Conservation (phyloP, 2,113 vertebrate genomes). For the Elanus axillaris region DNA sequence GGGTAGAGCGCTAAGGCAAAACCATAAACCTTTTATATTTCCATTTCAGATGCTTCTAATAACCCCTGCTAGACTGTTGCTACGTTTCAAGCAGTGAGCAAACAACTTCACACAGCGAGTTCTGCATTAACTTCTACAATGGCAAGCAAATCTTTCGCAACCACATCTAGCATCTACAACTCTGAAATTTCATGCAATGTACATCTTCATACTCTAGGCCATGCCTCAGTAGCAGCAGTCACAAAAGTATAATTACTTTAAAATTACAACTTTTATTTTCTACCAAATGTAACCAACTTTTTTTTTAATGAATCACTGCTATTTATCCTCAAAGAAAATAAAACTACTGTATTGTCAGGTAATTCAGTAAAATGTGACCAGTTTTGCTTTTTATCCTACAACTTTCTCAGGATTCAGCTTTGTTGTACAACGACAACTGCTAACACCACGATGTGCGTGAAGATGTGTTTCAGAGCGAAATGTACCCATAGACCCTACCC, state of each 20-base stretch:
- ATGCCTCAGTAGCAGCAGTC: background rate
- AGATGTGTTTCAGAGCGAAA: background rate
- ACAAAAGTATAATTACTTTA: background rate
- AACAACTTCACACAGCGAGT: background rate
- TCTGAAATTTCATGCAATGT: background rate
- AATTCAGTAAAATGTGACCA: background rate
- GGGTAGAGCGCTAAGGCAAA: background rate
- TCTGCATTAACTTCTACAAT: background rate
- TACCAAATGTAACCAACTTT: background rate
- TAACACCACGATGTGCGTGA: accelerated
- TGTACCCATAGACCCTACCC: background rate
- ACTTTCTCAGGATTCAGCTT: background rate
- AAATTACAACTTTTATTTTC: background rate
- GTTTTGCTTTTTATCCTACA: background rate
- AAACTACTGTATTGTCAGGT: background rate
- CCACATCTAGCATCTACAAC: background rate
- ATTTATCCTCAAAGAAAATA: background rate
- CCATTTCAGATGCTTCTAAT: background rate
- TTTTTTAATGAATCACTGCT: background rate
- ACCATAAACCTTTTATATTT: background rate
- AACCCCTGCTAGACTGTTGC: background rate
- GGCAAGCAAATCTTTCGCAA: background rate
- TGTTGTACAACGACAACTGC: background rate
- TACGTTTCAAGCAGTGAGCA: background rate
- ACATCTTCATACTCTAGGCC: background rate